Percentiles rank a stretch among this genome's conserved stretches.
Conservation (phyloP, 2,797 vertebrate genomes). For the Enteromius unitaeniatus region DNA sequence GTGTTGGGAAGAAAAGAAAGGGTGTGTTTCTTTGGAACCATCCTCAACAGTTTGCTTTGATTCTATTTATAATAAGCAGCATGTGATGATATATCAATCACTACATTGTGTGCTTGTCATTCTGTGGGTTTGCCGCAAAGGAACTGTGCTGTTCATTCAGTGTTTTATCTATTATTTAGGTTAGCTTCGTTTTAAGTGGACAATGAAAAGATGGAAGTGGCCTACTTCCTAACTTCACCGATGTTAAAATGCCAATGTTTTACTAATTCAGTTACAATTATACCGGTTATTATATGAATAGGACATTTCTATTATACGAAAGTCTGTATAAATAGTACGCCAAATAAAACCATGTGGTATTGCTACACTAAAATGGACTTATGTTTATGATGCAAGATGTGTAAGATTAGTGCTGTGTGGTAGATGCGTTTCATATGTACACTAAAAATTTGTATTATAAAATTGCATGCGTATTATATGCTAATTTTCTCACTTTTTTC, state of each 20-base stretch:
- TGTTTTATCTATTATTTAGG: background rate
- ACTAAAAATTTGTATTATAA: too few species aligned
- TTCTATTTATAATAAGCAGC: background rate
- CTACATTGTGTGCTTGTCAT: slow-evolving; percentile 1
- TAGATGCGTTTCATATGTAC: too few species aligned
- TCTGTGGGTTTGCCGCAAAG: background rate
- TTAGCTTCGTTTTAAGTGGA: background rate
- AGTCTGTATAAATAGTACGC: too few species aligned
- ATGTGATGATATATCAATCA: background rate
- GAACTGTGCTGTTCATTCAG: background rate
- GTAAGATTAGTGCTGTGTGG: too few species aligned
- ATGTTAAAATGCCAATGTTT: background rate
- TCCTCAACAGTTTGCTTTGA: background rate
- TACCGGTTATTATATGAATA: too few species aligned
- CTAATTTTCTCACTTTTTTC: background rate
- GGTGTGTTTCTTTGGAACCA: background rate
- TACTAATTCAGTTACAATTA: background rate
- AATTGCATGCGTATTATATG: too few species aligned
- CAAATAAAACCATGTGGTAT: too few species aligned
- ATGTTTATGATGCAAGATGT: too few species aligned
- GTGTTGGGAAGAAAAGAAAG: background rate
- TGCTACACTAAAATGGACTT: too few species aligned
- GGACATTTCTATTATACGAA: too few species aligned
- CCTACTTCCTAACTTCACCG: background rate
- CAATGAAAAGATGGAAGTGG: background rate